Evolutionary conservation across 1,140 invertebrate genomes (phyloP), one percentile per base, ranked within the genome.

Genomic region (Pteromalus puparum): DNA sequence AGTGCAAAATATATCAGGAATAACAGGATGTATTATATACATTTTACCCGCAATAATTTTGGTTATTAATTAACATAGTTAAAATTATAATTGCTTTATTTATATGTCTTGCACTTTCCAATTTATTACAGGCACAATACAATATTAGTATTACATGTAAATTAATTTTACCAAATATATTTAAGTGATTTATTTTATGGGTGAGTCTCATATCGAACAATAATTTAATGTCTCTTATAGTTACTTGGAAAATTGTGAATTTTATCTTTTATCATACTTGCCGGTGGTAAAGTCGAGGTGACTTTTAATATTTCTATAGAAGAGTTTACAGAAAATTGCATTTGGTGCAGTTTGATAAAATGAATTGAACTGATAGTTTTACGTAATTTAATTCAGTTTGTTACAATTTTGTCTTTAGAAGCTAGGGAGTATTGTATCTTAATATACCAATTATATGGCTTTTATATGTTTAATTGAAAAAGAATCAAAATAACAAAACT

Each of bases 21-120:
- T 38, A 83, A 70, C 34, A 34, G 6, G 15, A 34, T 38, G 30
- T 77, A 83, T 77, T 10, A 15, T 53, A 28, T 65, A 28, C 42
- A 3, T 83, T 72, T 84, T 75, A 68, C 48, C 4, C 81, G 78
- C 83, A 84, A 75, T 81, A 75, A 81, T 81, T 74, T 83, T 74
- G n/a, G 65, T 76, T 83, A 18, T 24, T 80, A 61, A 73, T n/a
- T 78, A 83, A 82, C 13, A 75, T 76, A 77, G 24, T 83, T 72
- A 65, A 34, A 72, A 3, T 65, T 77, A 30, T 73, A 42, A 38
- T 75, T 48, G 1, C 65, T 70, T 65, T 65, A 83, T 76, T 83
- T 83, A 68, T 81, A 61, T 15, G 21, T 84, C 7, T 38, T 81
- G 72, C 83, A 80, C 82, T 46, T 65, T 42, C 42, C 48, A 53